Percentiles rank a stretch among this genome's conserved stretches.
Evolutionary conservation across 1,140 invertebrate species (phyloP).

Genomic region (Radopholus similis): DNA sequence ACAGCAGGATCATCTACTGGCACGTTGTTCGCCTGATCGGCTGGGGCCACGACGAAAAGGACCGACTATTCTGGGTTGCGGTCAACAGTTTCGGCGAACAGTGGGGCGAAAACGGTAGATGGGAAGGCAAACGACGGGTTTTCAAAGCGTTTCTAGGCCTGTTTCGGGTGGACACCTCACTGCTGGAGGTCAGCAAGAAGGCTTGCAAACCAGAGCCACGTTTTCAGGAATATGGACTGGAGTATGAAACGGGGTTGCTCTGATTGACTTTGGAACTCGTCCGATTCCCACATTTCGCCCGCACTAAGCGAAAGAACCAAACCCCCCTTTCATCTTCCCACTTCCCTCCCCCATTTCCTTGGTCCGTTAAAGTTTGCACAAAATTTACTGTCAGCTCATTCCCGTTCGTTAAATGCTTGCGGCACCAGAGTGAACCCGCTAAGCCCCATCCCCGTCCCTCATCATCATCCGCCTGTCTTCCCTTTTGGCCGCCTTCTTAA

Average conservation of each 20-base stretch:
- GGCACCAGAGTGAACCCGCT: too few species aligned
- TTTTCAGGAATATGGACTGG: background rate
- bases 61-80: constrained; percentile 52
- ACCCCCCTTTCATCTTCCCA: background rate
- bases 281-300: background rate
- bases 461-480: background rate
- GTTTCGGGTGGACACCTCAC: constrained; percentile 52
- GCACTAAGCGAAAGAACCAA: background rate
- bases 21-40: constrained; percentile 58
- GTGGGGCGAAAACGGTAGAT: constrained; percentile 58
- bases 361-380: background rate
- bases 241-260: background rate
- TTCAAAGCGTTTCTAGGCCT: constrained; percentile 36
- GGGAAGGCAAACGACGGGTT: background rate
- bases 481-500: background rate
- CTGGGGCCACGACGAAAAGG: constrained; percentile 53
- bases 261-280: too few species aligned
- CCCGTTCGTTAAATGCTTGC: too few species aligned
- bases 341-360: background rate
- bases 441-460: background rate
- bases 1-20: constrained; percentile 57
- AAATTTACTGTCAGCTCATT: too few species aligned
- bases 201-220: too few species aligned
- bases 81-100: constrained; percentile 54
- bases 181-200: too few species aligned